A percentile compares a stretch with the other conserved stretches of the same genome.
phyloP scores from a whole-genome alignment of 2,888 invertebrate genomes.

The Luperina nickerlii region DNA sequence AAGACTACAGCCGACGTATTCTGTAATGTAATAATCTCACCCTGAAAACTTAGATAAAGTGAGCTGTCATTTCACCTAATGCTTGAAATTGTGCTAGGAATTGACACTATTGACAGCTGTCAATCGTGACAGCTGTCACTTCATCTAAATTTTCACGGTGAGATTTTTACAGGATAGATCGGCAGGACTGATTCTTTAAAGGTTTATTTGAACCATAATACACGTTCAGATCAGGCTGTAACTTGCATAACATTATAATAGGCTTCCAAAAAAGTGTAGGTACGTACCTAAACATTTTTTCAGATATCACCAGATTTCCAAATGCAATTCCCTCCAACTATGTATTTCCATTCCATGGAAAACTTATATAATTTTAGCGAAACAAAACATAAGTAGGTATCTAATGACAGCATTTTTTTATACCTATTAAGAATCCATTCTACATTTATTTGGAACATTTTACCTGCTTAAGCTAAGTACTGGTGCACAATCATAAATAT shows the following conservation, averaged over 20 bases:
- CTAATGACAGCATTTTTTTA: not conserved
- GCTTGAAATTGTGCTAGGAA: not conserved
- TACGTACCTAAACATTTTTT: too few species aligned
- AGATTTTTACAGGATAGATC: not conserved
- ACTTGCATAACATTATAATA: too few species aligned
- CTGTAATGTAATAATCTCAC: not conserved
- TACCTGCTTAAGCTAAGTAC: not conserved
- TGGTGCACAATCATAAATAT: slow-evolving; percentile 6
- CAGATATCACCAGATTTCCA: too few species aligned
- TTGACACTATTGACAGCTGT: not conserved
- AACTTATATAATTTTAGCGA: not conserved
- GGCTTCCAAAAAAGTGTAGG: too few species aligned
- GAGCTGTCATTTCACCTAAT: not conserved
- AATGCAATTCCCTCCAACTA: too few species aligned
- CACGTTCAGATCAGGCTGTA: too few species aligned
- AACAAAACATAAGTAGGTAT: not conserved
- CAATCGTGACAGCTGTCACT: not conserved
- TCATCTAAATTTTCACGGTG: not conserved
- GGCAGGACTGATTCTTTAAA: not conserved
- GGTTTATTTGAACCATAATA: too few species aligned
- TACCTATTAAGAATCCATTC: not conserved
- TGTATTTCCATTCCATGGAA: too few species aligned
- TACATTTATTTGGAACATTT: not conserved
- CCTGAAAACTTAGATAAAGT: not conserved
- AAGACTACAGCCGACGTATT: not conserved